Evolutionary conservation across 1,140 invertebrate species (phyloP).

Genomic region (Neodiprion pinetum): DNA sequence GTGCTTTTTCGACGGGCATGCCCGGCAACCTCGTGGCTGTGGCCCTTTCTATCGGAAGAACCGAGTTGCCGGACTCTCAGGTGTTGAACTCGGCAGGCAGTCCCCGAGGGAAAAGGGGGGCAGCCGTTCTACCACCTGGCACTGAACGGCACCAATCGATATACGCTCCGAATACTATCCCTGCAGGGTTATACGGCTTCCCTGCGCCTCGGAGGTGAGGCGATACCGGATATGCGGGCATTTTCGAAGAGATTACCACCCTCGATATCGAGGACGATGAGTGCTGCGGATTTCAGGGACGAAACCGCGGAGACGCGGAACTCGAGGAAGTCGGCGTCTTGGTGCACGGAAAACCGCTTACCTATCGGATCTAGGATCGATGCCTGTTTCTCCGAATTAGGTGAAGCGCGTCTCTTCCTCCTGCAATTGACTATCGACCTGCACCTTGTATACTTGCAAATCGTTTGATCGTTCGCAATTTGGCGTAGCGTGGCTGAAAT

Average conservation of each 20-base stretch:
- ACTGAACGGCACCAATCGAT: constrained; percentile 58
- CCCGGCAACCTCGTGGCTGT: constrained; percentile 11
- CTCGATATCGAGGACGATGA: no score
- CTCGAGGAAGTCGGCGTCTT: no score
- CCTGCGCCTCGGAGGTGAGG: background rate
- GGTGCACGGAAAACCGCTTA: no score
- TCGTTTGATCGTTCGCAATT: background rate
- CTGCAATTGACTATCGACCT: background rate
- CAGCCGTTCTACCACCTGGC: constrained; percentile 46
- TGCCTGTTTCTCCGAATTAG: no score
- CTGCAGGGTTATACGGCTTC: background rate
- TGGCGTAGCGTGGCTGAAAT: background rate
- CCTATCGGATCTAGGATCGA: no score
- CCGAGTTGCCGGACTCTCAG: background rate
- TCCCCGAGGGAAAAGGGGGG: constrained; percentile 35
- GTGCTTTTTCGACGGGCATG: background rate
- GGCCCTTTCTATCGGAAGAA: background rate
- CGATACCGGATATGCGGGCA: background rate
- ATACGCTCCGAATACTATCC: constrained; percentile 14
- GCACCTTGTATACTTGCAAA: background rate
- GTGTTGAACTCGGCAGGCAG: background rate
- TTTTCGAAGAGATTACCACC: background rate
- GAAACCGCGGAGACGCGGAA: no score
- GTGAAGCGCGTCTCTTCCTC: background rate
- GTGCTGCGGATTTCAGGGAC: no score